Base-by-base conservation (phyloP, 2,888 invertebrate species). In the Acronicta aceris region DNA sequence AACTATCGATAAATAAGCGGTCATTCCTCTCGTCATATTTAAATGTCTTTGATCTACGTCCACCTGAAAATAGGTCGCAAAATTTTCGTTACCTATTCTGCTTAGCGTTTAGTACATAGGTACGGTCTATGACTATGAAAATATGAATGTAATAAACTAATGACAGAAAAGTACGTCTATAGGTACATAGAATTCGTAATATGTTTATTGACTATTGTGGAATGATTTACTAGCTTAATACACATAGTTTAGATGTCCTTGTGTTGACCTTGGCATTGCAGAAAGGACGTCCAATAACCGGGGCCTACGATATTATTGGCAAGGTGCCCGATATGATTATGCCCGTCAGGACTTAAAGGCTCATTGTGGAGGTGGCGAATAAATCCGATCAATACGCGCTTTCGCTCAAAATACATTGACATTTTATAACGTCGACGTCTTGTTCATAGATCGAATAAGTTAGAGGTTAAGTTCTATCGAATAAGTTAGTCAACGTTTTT, bases 301-400 rank as follows among this genome's bases (percentile, higher is more conserved):
- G 65, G 74, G 76, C 78, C 74, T 74, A 72, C 71, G 47, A 75
- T 73, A 71, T 81, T 81, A 82, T 82, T 86, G 86, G 87, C 86
- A 79, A 80, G 66, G 76, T 78, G 85, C 86, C 86, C 72, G 76
- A 72, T 76, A 76, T 71, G 70, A 77, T 81, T 76, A 71, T 67
- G 65, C 71, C 77, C 75, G 68, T 66, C 61, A 66, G 74, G 67
- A 69, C 61, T 68, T 69, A 69, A 61, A 65, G 56, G 61, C 58
- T 70, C 71, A 56, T 75, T 63, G 71, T 65, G 56, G 53, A 65
- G 47, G 58, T 53, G 46, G 61, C 48, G 46, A 59, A 70, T 74
- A 74, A 72, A 58, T 64, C 45, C 43, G 56, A 74, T 68, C 74
- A 56, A 74, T 74, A 74, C 45, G 33, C 5, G 41, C 36, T 53